These are phyloP conservation scores for Amblyornis subalaris DNA, from an alignment of 2,113 vertebrate genomes.

Conservation along the genomic window DNA sequence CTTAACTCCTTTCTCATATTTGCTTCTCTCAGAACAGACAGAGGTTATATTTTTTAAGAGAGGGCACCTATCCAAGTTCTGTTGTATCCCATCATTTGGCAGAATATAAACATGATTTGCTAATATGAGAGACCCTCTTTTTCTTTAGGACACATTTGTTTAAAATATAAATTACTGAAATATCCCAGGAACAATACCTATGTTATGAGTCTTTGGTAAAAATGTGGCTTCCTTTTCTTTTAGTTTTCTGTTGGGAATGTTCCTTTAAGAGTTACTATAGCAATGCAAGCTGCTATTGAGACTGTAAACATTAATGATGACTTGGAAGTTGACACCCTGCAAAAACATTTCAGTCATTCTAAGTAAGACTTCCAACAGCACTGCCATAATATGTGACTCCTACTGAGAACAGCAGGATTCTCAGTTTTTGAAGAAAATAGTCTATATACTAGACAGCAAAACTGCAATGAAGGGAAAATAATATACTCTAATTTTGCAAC, in stretches of 20 bases:
- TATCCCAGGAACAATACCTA: background rate
- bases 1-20: background rate
- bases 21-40: background rate
- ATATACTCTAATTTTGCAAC: slow-evolving; percentile 55
- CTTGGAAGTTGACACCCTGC: slow-evolving; percentile 62
- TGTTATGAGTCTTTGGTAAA: background rate
- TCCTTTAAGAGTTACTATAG: slow-evolving; percentile 57
- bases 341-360: slow-evolving; percentile 66
- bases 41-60: background rate
- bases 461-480: slow-evolving; percentile 47
- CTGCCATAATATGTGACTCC: slow-evolving; percentile 46
- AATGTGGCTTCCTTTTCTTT: slow-evolving; percentile 28
- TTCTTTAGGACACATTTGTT: background rate
- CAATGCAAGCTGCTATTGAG: slow-evolving; percentile 53
- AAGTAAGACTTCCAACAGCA: slow-evolving; percentile 49
- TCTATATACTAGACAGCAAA: slow-evolving; percentile 44
- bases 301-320: slow-evolving; percentile 61
- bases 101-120: slow-evolving; percentile 23
- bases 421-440: slow-evolving; percentile 32
- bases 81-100: background rate
- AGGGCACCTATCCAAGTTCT: slow-evolving; percentile 21
- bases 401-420: slow-evolving; percentile 49
- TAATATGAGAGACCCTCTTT: background rate
- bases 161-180: background rate
- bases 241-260: slow-evolving; percentile 5